These are phyloP conservation scores for Apamea epomidion DNA, from an alignment of 2,888 invertebrate genomes.

Conservation along the genomic window DNA sequence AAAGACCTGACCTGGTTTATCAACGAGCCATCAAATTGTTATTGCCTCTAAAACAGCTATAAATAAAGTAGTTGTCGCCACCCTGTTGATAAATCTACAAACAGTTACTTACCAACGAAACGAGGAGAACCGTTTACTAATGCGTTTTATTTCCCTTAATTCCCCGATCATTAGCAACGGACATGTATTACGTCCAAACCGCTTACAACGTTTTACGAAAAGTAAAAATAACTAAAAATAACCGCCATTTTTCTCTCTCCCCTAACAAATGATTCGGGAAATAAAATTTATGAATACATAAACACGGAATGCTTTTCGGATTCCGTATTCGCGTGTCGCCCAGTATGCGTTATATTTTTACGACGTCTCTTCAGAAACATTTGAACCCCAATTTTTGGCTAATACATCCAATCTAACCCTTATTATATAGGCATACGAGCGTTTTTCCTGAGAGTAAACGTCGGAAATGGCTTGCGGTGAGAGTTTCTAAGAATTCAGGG, in stretches of 20 bases:
- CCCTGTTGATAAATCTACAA: conserved; percentile 31
- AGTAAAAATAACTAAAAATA: conserved; percentile 58
- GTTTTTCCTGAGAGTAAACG: conserved; percentile 19
- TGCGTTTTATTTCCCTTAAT: conserved; percentile 56
- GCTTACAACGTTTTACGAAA: conserved; percentile 56
- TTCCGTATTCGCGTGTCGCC: conserved; percentile 63
- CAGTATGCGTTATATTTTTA: conserved; percentile 64
- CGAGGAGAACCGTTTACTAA: conserved; percentile 33
- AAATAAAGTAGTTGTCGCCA: conserved; percentile 30
- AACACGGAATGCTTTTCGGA: conserved; percentile 61
- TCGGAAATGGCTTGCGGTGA: conserved; percentile 27
- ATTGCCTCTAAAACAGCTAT: conserved; percentile 38
- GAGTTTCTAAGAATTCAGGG: conserved; percentile 60
- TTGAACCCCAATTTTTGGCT: conserved; percentile 53
- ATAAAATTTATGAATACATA: conserved; percentile 71
- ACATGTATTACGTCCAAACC: conserved; percentile 55
- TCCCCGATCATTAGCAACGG: conserved; percentile 57
- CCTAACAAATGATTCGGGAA: conserved; percentile 59
- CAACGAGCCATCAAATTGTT: conserved; percentile 33
- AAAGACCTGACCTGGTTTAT: conserved; percentile 15
- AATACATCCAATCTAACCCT: conserved; percentile 19
- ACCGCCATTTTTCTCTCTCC: conserved; percentile 54
- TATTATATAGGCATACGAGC: conserved; percentile 35
- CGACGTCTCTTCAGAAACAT: conserved; percentile 61
- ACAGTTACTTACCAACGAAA: conserved; percentile 31